phyloP scores from a whole-genome alignment of 2,113 vertebrate species.

The Erythrolamprus reginae region DNA sequence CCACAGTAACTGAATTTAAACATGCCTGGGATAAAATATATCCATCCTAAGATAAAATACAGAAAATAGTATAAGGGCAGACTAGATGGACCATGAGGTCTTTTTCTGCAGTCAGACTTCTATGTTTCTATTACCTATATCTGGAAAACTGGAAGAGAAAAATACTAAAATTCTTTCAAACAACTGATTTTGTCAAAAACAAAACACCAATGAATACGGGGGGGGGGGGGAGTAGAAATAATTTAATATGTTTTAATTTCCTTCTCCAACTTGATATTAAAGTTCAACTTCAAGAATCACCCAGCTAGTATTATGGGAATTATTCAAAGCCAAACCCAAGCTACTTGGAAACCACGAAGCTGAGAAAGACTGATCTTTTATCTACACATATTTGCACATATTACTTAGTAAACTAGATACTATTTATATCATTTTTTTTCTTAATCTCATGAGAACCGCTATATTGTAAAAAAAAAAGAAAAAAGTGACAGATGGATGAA shows the following conservation, averaged over 20 bases:
- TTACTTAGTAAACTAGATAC: slow-evolving; percentile 13
- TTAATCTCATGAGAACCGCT: slow-evolving; percentile 9
- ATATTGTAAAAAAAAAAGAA: slow-evolving; percentile 40
- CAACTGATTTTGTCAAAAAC: background rate
- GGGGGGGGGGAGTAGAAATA: too few relatives aligned
- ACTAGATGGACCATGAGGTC: too few relatives aligned
- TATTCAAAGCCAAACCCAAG: background rate
- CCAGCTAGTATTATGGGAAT: background rate
- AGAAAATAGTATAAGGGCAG: too few relatives aligned
- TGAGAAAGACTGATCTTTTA: slow-evolving; percentile 1
- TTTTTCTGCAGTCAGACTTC: too few relatives aligned
- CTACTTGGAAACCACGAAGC: background rate
- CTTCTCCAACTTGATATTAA: background rate
- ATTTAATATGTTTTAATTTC: background rate
- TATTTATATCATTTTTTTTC: slow-evolving; percentile 13
- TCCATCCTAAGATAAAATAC: too few relatives aligned
- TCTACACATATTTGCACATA: background rate
- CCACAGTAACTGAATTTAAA: too few relatives aligned
- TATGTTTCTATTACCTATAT: background rate
- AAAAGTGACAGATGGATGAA: slow-evolving; percentile 43
- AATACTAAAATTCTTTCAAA: background rate
- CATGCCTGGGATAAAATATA: too few relatives aligned
- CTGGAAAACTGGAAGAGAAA: background rate
- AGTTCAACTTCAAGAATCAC: background rate
- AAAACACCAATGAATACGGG: slow-evolving; percentile 4